Percentiles rank a stretch among this genome's conserved stretches.
Evolutionary conservation across 2,888 invertebrate species (phyloP).

Genomic region (Cheilosia impressa): DNA sequence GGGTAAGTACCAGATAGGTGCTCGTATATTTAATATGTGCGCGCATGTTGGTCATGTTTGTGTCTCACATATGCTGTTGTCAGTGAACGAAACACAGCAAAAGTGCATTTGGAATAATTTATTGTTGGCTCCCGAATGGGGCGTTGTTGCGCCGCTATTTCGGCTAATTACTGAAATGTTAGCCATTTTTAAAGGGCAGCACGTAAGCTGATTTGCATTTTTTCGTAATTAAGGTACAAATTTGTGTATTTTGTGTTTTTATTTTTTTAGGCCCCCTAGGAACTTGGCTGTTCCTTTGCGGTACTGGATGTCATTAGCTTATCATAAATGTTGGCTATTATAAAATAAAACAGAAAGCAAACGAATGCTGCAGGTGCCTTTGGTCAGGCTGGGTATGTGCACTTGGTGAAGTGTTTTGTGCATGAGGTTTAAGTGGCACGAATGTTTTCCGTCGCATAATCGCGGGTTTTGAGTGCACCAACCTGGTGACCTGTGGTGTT

Average conservation of each 20-base stretch:
- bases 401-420: no score
- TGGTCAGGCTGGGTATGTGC: background rate
- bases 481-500: no score
- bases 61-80: conserved; percentile 6
- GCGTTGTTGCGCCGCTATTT: conserved; percentile 67
- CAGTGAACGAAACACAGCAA: background rate
- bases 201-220: conserved; percentile 66
- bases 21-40: conserved; percentile 16
- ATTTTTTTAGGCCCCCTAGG: conserved; percentile 2
- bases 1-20: background rate
- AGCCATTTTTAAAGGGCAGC: conserved; percentile 66
- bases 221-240: conserved; percentile 64
- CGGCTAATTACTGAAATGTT: conserved; percentile 67
- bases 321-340: conserved; percentile 52
- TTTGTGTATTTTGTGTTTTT: conserved; percentile 16
- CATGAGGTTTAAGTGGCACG: no score
- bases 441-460: no score
- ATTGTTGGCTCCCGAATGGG: conserved; percentile 65
- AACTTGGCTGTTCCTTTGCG: conserved; percentile 20
- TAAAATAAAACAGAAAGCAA: background rate
- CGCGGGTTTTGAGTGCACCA: no score
- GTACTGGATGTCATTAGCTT: conserved; percentile 64
- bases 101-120: conserved; percentile 45
- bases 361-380: background rate
- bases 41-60: conserved; percentile 44